Evolutionary conservation across 2,888 invertebrate species (phyloP).

Genomic region (Periphyllus acericola): DNA sequence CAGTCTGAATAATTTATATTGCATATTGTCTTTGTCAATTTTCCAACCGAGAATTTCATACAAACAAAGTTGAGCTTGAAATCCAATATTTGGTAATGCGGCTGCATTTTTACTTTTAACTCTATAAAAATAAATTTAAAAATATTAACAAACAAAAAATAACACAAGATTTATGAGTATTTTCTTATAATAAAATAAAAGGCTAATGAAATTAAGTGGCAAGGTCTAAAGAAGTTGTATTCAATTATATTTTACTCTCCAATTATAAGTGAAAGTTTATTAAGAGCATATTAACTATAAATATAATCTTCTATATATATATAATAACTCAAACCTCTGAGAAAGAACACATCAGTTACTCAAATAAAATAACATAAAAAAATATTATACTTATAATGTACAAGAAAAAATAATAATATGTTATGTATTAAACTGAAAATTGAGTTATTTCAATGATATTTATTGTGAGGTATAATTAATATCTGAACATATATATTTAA

Average conservation of each 20-base stretch:
- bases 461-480: not conserved
- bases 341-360: too few relatives aligned
- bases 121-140: slow-evolving; percentile 65
- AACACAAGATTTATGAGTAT: not conserved
- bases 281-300: too few relatives aligned
- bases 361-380: too few relatives aligned
- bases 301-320: too few relatives aligned
- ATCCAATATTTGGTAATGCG: slow-evolving; percentile 84
- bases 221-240: too few relatives aligned
- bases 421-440: not conserved
- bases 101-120: slow-evolving; percentile 79
- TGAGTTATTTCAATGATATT: not conserved
- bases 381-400: too few relatives aligned
- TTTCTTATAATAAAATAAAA: not conserved
- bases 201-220: not conserved
- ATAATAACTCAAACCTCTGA: too few relatives aligned
- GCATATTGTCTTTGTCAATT: slow-evolving; percentile 77
- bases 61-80: slow-evolving; percentile 80
- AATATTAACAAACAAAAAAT: not conserved
- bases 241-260: too few relatives aligned
- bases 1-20: slow-evolving; percentile 79
- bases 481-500: too few relatives aligned
- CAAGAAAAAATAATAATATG: not conserved
- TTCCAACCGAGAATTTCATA: slow-evolving; percentile 82
- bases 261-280: too few relatives aligned